Evolutionary conservation across 1,140 invertebrate species (phyloP), one percentile per base, ranked within the genome.

Genomic region (Megalonaias nervosa): DNA sequence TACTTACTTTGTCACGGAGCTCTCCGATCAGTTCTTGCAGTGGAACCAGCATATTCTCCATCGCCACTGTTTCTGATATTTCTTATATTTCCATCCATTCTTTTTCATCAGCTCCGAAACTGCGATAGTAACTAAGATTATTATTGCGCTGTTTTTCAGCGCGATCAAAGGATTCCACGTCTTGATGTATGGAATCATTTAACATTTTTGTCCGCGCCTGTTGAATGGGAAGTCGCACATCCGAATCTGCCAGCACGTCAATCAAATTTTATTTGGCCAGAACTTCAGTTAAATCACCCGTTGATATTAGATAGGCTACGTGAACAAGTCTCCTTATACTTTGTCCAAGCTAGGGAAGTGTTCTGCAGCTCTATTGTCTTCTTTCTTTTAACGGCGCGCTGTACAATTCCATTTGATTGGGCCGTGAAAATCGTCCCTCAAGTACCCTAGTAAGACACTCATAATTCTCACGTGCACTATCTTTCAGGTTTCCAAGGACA

Each of bases 171-270:
- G 72, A 48, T 31, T 79, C 77, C 21, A 79, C 71, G 6, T 71
- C 77, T 60, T 74, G 67, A 12, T 74, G 21, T 2, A 80, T 68
- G 13, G 71, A 71, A 23, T 80, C 78, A 67, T 74, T 67, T 11
- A 74, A 58, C 14, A 59, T 74, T 4, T n/a, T 21, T 13, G 48
- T 48, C 31, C 62, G n/a, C 9, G 72, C 38, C 23, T 74, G 72
- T 74, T 74, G 67, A 38, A 67, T 67, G 16, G 55, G 57, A 19
- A 75, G 14, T 14, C 74, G 59, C 21, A 73, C 67, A 16, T 78
- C 64, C 9, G 57, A 56, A 61, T 26, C 57, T 6, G 16, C 12
- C 62, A 69, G 21, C 16, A 60, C 65, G 31, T 73, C 59, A 14
- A 64, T 62, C 21, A 73, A 73, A 15, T 67, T 23, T n/a, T 76